phyloP scores from a whole-genome alignment of 2,888 invertebrate species.

The Standfussiana lucernea region DNA sequence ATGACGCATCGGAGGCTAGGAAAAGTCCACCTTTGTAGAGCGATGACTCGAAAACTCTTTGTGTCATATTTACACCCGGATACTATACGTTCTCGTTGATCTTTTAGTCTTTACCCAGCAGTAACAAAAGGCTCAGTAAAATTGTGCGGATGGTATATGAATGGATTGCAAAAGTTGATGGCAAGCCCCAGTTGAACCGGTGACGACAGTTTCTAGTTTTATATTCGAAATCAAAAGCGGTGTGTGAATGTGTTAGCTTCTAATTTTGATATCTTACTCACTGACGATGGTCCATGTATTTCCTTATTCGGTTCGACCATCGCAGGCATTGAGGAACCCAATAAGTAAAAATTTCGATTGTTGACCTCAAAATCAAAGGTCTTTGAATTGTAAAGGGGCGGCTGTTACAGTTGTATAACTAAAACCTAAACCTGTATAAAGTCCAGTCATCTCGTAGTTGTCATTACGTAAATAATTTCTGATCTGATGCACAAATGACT shows the following conservation, averaged over 20 bases:
- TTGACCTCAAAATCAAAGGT: conserved; percentile 48
- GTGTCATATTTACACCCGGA: neutral
- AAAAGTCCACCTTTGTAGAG: neutral
- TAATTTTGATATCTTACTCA: conserved; percentile 61
- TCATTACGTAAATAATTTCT: conserved; percentile 57
- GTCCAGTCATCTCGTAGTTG: conserved; percentile 55
- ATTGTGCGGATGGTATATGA: conserved; percentile 56
- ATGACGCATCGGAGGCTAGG: neutral
- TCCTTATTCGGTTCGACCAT: conserved; percentile 45
- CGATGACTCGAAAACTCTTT: neutral
- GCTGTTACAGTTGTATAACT: conserved; percentile 46
- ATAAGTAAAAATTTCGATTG: conserved; percentile 47
- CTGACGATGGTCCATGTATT: conserved; percentile 50
- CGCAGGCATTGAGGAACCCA: conserved; percentile 47
- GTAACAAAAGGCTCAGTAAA: conserved; percentile 12
- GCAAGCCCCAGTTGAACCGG: conserved; percentile 46
- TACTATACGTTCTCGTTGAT: neutral
- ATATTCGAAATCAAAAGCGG: conserved; percentile 65
- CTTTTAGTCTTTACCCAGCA: conserved; percentile 5
- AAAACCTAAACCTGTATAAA: conserved; percentile 53
- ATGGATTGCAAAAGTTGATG: conserved; percentile 51
- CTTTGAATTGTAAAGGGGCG: conserved; percentile 55
- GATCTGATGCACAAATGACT: conserved; percentile 64
- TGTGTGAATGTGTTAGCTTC: conserved; percentile 67
- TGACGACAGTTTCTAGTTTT: conserved; percentile 65